A percentile compares a stretch with the other conserved stretches of the same genome.
Conservation (phyloP, 92 coral and sea anemone species). For the Plumapathes pennacea region DNA sequence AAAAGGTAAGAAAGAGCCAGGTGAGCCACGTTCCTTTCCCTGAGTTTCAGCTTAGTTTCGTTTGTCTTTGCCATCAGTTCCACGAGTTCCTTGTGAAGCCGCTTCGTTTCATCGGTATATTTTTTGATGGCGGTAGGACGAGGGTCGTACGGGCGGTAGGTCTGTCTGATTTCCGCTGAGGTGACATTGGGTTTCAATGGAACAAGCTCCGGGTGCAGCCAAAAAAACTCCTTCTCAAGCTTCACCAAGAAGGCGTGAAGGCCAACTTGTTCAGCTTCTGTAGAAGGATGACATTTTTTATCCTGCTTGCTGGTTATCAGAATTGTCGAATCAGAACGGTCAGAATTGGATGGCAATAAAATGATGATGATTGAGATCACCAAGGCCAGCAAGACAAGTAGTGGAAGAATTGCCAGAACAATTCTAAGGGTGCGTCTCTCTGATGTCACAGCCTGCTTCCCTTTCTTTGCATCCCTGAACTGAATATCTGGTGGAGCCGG, state of each 20-base stretch:
- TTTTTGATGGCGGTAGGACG: slow-evolving; percentile 60
- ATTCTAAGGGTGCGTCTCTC: slow-evolving; percentile 4
- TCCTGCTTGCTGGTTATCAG: background rate
- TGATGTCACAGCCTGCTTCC: no score
- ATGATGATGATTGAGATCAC: slow-evolving; percentile 31
- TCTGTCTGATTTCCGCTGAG: slow-evolving; percentile 27
- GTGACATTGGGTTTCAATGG: slow-evolving; percentile 15
- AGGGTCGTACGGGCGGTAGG: slow-evolving; percentile 64
- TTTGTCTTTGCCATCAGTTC: slow-evolving; percentile 26
- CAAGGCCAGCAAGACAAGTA: slow-evolving; percentile 9
- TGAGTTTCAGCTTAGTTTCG: slow-evolving; percentile 29
- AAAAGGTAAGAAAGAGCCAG: slow-evolving; percentile 59
- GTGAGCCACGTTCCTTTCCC: slow-evolving; percentile 52
- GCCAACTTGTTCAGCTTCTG: slow-evolving; percentile 48
- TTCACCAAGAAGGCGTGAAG: slow-evolving; percentile 45
- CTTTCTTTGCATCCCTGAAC: no score
- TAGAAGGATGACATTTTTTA: slow-evolving; percentile 33
- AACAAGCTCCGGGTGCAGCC: slow-evolving; percentile 26
- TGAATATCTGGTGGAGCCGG: no score
- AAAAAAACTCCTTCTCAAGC: slow-evolving; percentile 32
- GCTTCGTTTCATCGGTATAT: slow-evolving; percentile 55
- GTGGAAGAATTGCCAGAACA: slow-evolving; percentile 9
- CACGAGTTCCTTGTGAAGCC: slow-evolving; percentile 34
- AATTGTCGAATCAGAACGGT: no score
- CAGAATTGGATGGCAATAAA: no score